A percentile compares a stretch with the other conserved stretches of the same genome.
These are phyloP conservation scores for Timandra comae DNA, from an alignment of 2,888 invertebrate genomes.

Conservation along the genomic window DNA sequence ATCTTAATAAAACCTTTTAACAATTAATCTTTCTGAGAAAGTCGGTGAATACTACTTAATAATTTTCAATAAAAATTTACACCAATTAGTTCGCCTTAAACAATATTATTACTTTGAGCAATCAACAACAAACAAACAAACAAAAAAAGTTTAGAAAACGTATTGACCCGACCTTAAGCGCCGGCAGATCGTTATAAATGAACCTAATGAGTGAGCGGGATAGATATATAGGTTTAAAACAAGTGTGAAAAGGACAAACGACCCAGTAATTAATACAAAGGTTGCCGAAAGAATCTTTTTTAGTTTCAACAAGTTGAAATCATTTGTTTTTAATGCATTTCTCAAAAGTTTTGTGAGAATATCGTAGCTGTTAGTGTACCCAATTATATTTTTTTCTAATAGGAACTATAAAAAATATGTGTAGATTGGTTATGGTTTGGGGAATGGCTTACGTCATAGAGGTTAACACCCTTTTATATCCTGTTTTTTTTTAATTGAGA, in stretches of 20 bases:
- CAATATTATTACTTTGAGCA: constrained; percentile 69
- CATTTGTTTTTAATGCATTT: too few species aligned
- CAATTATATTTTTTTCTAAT: constrained; percentile 25
- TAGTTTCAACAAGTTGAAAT: too few species aligned
- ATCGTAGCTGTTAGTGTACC: constrained; percentile 30
- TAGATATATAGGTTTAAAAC: too few species aligned
- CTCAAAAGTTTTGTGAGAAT: too few species aligned
- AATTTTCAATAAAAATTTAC: constrained; percentile 71
- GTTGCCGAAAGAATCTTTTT: too few species aligned
- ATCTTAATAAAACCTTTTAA: too few species aligned
- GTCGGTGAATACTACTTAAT: constrained; percentile 20
- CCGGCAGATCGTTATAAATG: constrained; percentile 39
- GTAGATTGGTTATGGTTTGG: constrained; percentile 13
- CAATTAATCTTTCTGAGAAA: background rate
- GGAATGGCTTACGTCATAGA: constrained; percentile 4
- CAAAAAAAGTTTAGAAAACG: constrained; percentile 52
- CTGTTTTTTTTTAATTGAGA: too few species aligned
- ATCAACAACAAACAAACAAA: constrained; percentile 57
- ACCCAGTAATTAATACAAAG: constrained; percentile 65
- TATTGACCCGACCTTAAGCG: constrained; percentile 71
- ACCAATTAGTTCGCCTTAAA: constrained; percentile 68
- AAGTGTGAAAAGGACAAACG: constrained; percentile 24
- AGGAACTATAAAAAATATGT: constrained; percentile 13
- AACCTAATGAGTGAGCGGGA: constrained; percentile 26
- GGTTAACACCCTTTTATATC: background rate